Conservation (phyloP, 2,888 invertebrate genomes). For the Tipula unca region DNA sequence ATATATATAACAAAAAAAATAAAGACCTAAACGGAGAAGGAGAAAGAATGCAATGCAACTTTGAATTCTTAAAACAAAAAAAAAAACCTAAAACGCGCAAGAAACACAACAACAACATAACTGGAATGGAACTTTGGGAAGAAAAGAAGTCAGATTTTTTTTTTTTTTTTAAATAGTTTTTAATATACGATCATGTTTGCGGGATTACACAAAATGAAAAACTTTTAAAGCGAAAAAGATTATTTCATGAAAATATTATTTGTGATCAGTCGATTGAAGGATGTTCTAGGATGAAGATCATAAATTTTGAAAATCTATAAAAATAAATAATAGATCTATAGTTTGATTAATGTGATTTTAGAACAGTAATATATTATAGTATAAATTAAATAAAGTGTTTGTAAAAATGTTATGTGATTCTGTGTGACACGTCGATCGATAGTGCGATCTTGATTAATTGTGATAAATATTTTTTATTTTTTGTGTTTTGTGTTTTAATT, state of each 20-base stretch:
- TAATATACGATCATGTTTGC: conserved; percentile 18
- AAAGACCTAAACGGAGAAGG: not conserved
- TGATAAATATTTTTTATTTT: not conserved
- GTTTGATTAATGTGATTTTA: conserved; percentile 9
- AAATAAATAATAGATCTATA: not conserved
- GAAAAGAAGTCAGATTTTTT: conserved; percentile 18
- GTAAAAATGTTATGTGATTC: not conserved
- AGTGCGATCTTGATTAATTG: not conserved
- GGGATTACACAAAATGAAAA: conserved; percentile 15
- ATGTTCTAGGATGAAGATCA: conserved; percentile 27
- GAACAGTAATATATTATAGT: not conserved
- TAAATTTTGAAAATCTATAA: conserved; percentile 22
- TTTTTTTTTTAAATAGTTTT: not conserved
- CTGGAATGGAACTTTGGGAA: conserved; percentile 19
- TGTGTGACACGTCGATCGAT: not conserved
- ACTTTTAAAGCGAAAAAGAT: conserved; percentile 16
- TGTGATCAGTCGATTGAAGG: conserved; percentile 26
- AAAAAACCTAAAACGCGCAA: not conserved
- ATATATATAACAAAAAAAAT: not conserved
- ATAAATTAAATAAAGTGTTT: not conserved
- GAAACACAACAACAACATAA: not conserved
- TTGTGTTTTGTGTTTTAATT: not conserved
- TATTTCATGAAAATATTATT: conserved; percentile 19
- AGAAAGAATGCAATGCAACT: conserved; percentile 17
- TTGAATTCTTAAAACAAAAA: not conserved